These are phyloP conservation scores for Drosophila sproati DNA, from an alignment of 1,140 invertebrate species.

Conservation along the genomic window DNA sequence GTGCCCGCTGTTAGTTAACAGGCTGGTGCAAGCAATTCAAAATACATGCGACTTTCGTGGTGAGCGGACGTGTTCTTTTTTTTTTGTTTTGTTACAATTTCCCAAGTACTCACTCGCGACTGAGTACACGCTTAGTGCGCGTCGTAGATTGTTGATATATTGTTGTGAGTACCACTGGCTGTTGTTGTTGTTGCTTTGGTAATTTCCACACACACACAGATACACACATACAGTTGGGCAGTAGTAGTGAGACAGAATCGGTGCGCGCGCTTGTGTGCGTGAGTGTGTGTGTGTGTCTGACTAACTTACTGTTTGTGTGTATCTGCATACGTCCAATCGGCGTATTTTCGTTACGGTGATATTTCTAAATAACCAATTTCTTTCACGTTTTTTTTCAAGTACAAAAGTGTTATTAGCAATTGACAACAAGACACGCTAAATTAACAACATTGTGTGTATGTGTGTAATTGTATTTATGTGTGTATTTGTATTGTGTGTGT, in stretches of 20 bases:
- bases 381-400: slow-evolving; percentile 23
- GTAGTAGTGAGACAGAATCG: slow-evolving; percentile 38
- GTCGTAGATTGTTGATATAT: slow-evolving; percentile 48
- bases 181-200: slow-evolving; percentile 36
- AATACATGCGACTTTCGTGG: slow-evolving; percentile 53
- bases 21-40: slow-evolving; percentile 29
- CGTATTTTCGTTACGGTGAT: slow-evolving; percentile 43
- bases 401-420: slow-evolving; percentile 43
- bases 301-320: slow-evolving; percentile 4
- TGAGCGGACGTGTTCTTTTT: slow-evolving; percentile 63
- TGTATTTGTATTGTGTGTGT: slow-evolving; percentile 26
- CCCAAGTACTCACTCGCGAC: slow-evolving; percentile 24
- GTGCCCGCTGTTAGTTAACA: slow-evolving; percentile 30
- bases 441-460: slow-evolving; percentile 31
- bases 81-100: slow-evolving; percentile 27
- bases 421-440: slow-evolving; percentile 47
- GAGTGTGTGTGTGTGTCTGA: too few relatives aligned
- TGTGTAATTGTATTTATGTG: slow-evolving; percentile 25
- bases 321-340: slow-evolving; percentile 17
- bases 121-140: slow-evolving; percentile 45
- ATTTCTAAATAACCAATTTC: slow-evolving; percentile 29
- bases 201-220: slow-evolving; percentile 32
- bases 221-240: slow-evolving; percentile 1
- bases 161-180: slow-evolving; percentile 36
- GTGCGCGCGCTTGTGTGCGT: slow-evolving; percentile 25